Evolutionary conservation across 2,888 invertebrate genomes (phyloP), one percentile per base, ranked within the genome.

Genomic region (Xestoiulus laeticollis): DNA sequence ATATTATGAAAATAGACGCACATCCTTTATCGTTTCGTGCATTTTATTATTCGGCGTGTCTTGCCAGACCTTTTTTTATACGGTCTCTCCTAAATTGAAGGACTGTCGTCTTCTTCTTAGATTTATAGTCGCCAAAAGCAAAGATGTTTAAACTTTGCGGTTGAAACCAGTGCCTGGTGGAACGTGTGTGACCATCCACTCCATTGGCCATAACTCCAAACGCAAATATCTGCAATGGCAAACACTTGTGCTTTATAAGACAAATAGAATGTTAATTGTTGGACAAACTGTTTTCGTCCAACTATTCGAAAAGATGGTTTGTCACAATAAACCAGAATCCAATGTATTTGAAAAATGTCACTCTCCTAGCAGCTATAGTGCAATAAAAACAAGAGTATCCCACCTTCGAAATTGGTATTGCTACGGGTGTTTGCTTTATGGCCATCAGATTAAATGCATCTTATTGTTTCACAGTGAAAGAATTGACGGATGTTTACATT

Each of bases 81-180:
- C 68, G 68, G 68, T 68, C 68, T 68, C n/a, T n/a, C n/a, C n/a
- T 68, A 68, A 68, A 68, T 68, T 26, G 26, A 68, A 68, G 68
- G 68, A 68, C 68, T 68, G 68, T 68, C 68, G 68, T 26, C 68
- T 4, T 68, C 26, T 26, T 68, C 5, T 68, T 4, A 68, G 68
- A 68, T 68, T 68, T 68, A 68, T 26, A 8, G 68, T 26, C 68
- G 68, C 26, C 68, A 68, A 6, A 22, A 68, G 48, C 10, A 48
- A 48, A 12, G 48, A 48, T n/a, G n/a, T 22, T 68, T 38, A 38
- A 38, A 6, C 38, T 38, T 38, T 68, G 68, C 68, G 68, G 68
- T 68, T 68, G 68, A 68, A 68, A 68, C 68, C 68, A 68, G 68
- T 26, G 59, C 59, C 19, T 3, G 59, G 19, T n/a, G 59, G 19